Base-by-base conservation (phyloP, 2,113 vertebrate species). In the Hypocryptadius cinnamomeus region DNA sequence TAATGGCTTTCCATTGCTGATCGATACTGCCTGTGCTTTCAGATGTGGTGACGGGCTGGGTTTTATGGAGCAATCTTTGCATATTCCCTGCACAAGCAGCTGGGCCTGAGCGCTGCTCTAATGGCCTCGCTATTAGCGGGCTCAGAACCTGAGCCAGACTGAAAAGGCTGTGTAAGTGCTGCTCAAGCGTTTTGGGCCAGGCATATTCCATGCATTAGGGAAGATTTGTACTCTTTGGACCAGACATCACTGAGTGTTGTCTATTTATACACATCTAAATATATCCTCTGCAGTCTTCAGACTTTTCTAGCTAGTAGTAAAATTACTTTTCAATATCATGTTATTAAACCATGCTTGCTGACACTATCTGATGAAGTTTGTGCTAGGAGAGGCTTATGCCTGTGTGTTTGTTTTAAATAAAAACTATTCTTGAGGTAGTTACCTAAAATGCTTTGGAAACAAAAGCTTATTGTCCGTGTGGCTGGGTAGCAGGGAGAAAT, bases 261-360 rank as follows among this genome's bases (percentile, higher is more conserved):
- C 95, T 95, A 94, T 95, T 94, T 96, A 94, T 94, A 94, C 68
- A 7, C 65, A 31, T 35, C 95, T 96, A 95, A 95, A 96, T 95
- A 94, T 96, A 95, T 94, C 87, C 87, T 82, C 64, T 91, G 81
- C 91, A 92, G 57, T 87, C 87, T 79, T 94, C 64, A 94, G 93
- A 93, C 60, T 83, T 87, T 85, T 83, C 85, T 71, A 85, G 93
- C 85, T 88, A 82, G 89, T 94, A 96, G 91, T 96, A 94, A 90
- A 94, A 96, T 91, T 80, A 84, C 79, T 93, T 94, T 93, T 90
- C 74, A 42, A 25, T 73, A 78, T 68, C 15, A 4, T 44, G 60
- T 90, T 74, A 90, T 93, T 87, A 90, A 89, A 94, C 53, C 69
- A 63, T 42, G 65, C 82, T 60, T 40, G 72, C 82, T 91, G 87